phyloP scores from a whole-genome alignment of 2,888 invertebrate species.

The Polymixis lichenea region DNA sequence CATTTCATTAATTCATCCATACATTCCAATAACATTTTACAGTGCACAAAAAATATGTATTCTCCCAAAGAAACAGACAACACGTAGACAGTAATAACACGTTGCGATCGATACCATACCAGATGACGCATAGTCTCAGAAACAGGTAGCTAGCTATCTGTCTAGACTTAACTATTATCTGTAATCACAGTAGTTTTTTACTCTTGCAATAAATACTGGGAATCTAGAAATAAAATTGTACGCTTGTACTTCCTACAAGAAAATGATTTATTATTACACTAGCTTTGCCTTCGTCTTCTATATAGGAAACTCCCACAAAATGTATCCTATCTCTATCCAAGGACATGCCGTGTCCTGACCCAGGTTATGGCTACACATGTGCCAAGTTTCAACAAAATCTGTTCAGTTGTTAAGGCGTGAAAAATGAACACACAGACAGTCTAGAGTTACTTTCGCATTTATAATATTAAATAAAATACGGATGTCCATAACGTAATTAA shows the following conservation, averaged over 20 bases:
- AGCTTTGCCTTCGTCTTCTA: too few relatives aligned
- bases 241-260: background rate
- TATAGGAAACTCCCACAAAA: too few relatives aligned
- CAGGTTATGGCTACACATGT: too few relatives aligned
- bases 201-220: background rate
- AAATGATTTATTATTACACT: background rate
- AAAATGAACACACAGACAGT: too few relatives aligned
- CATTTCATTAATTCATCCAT: background rate
- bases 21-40: conserved; percentile 12
- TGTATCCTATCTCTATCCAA: too few relatives aligned
- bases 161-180: conserved; percentile 31
- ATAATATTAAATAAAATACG: too few relatives aligned
- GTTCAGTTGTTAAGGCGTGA: too few relatives aligned
- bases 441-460: too few relatives aligned
- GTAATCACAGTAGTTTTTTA: conserved; percentile 7
- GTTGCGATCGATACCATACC: conserved; percentile 20
- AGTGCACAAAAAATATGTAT: conserved; percentile 29
- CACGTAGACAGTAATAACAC: conserved; percentile 45
- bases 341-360: too few relatives aligned
- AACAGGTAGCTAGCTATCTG: conserved; percentile 41
- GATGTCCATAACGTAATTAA: too few relatives aligned
- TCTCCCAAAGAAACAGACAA: background rate
- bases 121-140: conserved; percentile 36
- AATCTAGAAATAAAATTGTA: conserved; percentile 9
- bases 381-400: too few relatives aligned